Base-by-base conservation (phyloP, 2,888 invertebrate genomes). In the Agrilus biguttatus region DNA sequence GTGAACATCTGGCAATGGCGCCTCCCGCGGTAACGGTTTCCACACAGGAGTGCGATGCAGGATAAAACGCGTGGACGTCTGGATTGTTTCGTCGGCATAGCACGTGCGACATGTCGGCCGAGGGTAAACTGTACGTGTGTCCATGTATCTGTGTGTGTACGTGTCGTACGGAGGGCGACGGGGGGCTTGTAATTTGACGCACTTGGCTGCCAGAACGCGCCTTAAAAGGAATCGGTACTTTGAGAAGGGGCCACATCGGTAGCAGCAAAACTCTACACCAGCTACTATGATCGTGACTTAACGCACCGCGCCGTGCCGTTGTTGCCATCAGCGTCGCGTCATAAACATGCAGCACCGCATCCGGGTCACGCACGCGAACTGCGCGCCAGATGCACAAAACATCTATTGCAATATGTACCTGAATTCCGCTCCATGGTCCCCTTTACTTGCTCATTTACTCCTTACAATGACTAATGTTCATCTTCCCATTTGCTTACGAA, bases 191-290 rank as follows among this genome's bases (percentile, higher is more conserved):
- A 58, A 59, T 55, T 53, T 60, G 62, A 63, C 63, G 63, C 64
- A 65, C 60, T 63, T 63, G 62, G 62, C 63, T 58, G 59, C 57
- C 55, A 53, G 57, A 57, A 59, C 66, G 65, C 63, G 54, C 66
- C 66, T 63, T 65, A 64, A 63, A 66, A 63, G 66, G 66, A 53
- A 61, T 61, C 58, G 60, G 61, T 54, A 65, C 60, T 62, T n/a
- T 61, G 62, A 63, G 63, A 63, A 63, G 63, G 64, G 65, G 62
- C 58, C 60, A 54, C 48, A 44, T 39, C 45, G 42, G 41, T 28
- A 28, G 28, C 28, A 28, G 28, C 28, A 28, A 28, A 21, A 10
- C 28, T 28, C 28, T 23, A 45, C 47, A 39, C 39, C 47, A 44
- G 43, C 44, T 44, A 39, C 40, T 37, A 36, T 17, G 33, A 17